phyloP scores from a whole-genome alignment of 2,797 vertebrate genomes.

The Pygocentrus nattereri region DNA sequence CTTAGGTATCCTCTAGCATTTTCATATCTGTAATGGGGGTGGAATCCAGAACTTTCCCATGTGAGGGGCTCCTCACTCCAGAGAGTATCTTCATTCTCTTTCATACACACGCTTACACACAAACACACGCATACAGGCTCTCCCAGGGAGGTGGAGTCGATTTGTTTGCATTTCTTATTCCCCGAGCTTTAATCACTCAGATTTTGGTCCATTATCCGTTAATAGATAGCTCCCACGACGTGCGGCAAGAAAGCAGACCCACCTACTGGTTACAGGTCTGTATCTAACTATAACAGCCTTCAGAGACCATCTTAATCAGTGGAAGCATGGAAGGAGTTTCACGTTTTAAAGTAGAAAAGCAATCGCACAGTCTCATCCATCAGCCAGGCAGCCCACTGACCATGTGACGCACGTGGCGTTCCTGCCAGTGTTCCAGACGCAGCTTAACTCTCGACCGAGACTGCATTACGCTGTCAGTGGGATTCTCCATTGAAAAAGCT shows the following conservation, averaged over 20 bases:
- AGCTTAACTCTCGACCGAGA: constrained; percentile 11
- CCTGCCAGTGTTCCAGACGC: background rate
- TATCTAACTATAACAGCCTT: constrained; percentile 62
- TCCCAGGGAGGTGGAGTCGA: constrained; percentile 84
- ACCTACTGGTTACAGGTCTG: constrained; percentile 84
- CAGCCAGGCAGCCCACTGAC: constrained; percentile 13
- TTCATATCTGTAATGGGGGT: constrained; percentile 20
- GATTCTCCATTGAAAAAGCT: background rate
- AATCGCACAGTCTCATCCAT: constrained; percentile 14
- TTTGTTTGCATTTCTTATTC: constrained; percentile 95
- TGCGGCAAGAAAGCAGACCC: constrained; percentile 83
- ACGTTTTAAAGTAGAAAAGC: constrained; percentile 23
- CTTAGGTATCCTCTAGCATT: constrained; percentile 29
- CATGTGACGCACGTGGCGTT: background rate
- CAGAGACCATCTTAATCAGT: constrained; percentile 46
- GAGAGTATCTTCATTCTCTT: constrained; percentile 27
- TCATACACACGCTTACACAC: constrained; percentile 56
- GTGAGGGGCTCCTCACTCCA: constrained; percentile 14
- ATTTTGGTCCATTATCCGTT: constrained; percentile 96
- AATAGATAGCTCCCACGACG: constrained; percentile 94
- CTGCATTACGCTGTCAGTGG: constrained; percentile 6
- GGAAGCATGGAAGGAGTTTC: constrained; percentile 40
- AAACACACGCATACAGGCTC: constrained; percentile 58
- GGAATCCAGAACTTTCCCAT: constrained; percentile 34
- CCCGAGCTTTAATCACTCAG: constrained; percentile 90